Evolutionary conservation across 2,888 invertebrate species (phyloP), one percentile per base, ranked within the genome.

Genomic region (Caenorhabditis sp.): DNA sequence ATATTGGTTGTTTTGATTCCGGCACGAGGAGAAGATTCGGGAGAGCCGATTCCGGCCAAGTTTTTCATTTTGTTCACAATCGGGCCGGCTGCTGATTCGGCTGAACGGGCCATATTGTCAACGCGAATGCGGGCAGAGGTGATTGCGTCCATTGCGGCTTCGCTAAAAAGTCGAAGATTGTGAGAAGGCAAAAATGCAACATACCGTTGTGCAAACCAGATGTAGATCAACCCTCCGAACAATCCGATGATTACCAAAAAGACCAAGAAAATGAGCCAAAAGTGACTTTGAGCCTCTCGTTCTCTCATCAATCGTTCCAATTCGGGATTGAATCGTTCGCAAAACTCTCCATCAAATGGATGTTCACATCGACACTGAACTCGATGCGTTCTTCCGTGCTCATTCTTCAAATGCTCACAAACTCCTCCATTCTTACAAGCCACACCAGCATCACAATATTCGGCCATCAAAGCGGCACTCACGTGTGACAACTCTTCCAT

Each of bases 401-500:
- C 69, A 43, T 76, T 76, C 0, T 19, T 43, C 8, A 69, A 50
- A 17, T 76, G 66, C 8, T 58, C 55, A 49, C 76, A 76, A 3
- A 49, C 26, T 49, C 76, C 76, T 36, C 72, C 76, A 51, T 76
- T 72, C 58, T 58, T 21, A 54, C 76, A 76, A 1, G 58, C 76
- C 1, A 64, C 57, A 5, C 64, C 65, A 21, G 63, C 63, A 24
- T 66, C 63, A 50, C 76, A 76, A 61, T 76, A 72, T 21, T 76
- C 71, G 24, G 58, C 26, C 76, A 76, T 76, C 51, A 76, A 37
- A 19, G 71, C 69, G n/a, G 69, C 23, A 12, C 61, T 54, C 31
- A 76, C 55, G 23, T 62, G 58, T n/a, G 76, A 69, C n/a, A 62
- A 60, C 5, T 55, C 66, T 21, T 66, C 27, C 36, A 55, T 43